Evolutionary conservation across 2,797 vertebrate species (phyloP), one percentile per base, ranked within the genome.

Genomic region (Calcarius lapponicus): DNA sequence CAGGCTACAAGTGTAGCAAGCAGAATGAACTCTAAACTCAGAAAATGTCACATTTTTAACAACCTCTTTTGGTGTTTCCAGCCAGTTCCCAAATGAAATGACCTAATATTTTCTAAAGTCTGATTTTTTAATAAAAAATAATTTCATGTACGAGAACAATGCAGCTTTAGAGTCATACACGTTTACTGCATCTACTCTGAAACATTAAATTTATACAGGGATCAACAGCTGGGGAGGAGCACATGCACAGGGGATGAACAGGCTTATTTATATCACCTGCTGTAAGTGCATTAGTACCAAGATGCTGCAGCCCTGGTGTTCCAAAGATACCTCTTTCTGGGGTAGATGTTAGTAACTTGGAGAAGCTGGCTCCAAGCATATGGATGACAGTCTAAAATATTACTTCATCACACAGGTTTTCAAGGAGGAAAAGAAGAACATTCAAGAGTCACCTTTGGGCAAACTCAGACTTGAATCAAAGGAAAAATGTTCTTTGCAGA

Each of bases 191-290:
- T 91, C 92, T 67, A 79, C 95, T 93, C 92, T 96, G 96, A 97
- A 88, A 83, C 81, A 92, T 91, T 93, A 91, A 95, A 97, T 97
- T 97, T 97, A 97, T 96, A 96, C 50, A 93, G 83, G 48, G 89
- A 98, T 93, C 92, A 97, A 92, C 94, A 95, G 85, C 95, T 53
- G 51, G 29, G 34, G 34, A 56, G 31, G 13, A 38, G 4, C 10
- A 65, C 4, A 1, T 3, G 42, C 9, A 18, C 2, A 1, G n/a
- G 2, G 8, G 13, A n/a, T 0, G 1, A 32, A 60, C 1, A 6
- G 26, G 24, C 7, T 80, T 40, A 31, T 69, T 66, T 54, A 11
- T 32, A n/a, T 24, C 80, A 53, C 34, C 66, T 72, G 25, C 42
- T 75, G 0, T 45, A 78, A 75, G 21, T 40, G 57, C 53, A 19